phyloP scores from a whole-genome alignment of 2,113 vertebrate species.

The Scomber scombrus region DNA sequence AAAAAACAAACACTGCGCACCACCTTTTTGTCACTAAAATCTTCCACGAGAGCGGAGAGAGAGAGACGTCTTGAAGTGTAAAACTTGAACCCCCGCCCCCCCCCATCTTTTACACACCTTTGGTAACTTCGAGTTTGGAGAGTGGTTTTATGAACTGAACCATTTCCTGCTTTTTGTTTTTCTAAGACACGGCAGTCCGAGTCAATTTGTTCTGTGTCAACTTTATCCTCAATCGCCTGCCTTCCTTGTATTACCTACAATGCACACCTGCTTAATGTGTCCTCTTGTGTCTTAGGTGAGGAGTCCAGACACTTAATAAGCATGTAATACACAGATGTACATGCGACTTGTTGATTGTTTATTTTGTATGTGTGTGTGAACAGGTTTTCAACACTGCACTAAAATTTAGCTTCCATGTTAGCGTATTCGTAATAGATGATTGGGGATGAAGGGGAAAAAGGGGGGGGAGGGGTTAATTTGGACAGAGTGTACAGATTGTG shows the following conservation, averaged over 20 bases:
- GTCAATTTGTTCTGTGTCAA: slow-evolving; percentile 50
- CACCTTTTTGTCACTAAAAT: slow-evolving; percentile 58
- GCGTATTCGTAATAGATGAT: slow-evolving; percentile 64
- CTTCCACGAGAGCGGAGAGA: slow-evolving; percentile 59
- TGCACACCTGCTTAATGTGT: slow-evolving; percentile 75
- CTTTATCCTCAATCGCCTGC: slow-evolving; percentile 50
- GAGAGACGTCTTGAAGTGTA: slow-evolving; percentile 64
- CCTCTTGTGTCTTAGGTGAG: slow-evolving; percentile 73
- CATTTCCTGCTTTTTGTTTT: slow-evolving; percentile 57
- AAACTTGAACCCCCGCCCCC: slow-evolving; percentile 70
- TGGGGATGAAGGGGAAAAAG: slow-evolving; percentile 43
- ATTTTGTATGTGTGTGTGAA: slow-evolving; percentile 72
- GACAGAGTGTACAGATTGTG: slow-evolving; percentile 72
- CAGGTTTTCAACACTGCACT: slow-evolving; percentile 86
- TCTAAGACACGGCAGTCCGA: slow-evolving; percentile 33
- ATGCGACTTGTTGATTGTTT: slow-evolving; percentile 77
- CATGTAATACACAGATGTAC: slow-evolving; percentile 74
- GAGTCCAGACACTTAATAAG: slow-evolving; percentile 75
- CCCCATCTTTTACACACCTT: slow-evolving; percentile 15
- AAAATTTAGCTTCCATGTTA: slow-evolving; percentile 75
- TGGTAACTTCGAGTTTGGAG: slow-evolving; percentile 45
- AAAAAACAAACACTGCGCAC: slow-evolving; percentile 53
- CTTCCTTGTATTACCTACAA: slow-evolving; percentile 69
- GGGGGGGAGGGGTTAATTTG: slow-evolving; percentile 32
- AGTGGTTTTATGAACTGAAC: slow-evolving; percentile 49